phyloP scores from a whole-genome alignment of 2,797 vertebrate species.

The Thripadectes ignobilis region DNA sequence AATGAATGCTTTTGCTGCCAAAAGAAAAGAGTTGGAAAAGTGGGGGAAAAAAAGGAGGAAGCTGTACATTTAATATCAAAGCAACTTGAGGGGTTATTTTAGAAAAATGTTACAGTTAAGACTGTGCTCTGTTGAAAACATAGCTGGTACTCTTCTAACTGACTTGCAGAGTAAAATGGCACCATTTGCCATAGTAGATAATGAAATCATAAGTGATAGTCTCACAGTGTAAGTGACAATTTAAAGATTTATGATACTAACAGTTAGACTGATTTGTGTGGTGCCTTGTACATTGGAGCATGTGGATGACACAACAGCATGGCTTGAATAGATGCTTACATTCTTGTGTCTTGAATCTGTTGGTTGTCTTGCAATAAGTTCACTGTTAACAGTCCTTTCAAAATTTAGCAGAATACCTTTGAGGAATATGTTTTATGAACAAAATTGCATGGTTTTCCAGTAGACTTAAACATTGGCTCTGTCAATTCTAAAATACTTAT shows the following conservation, averaged over 20 bases:
- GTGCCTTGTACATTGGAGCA: slow-evolving; percentile 5
- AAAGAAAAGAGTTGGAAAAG: neutral
- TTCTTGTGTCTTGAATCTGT: neutral
- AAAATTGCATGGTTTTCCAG: neutral
- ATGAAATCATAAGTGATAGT: neutral
- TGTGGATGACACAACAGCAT: slow-evolving; percentile 18
- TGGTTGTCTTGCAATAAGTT: neutral
- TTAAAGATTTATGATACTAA: slow-evolving; percentile 16
- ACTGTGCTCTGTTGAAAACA: neutral
- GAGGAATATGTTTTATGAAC: neutral
- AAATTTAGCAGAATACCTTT: neutral
- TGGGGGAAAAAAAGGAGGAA: neutral
- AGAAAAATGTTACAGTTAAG: neutral
- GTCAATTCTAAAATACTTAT: neutral
- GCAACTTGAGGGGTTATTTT: neutral
- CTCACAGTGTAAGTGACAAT: neutral
- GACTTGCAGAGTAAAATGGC: neutral
- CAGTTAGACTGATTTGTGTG: neutral
- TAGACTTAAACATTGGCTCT: neutral
- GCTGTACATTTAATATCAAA: neutral
- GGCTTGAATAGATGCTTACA: slow-evolving; percentile 29
- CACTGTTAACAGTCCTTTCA: neutral
- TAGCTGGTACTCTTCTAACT: neutral
- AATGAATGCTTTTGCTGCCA: neutral
- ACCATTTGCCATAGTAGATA: neutral